Evolutionary conservation across 37 sponge, comb jelly and placozoan species (phyloP).

Genomic region (Hexactinellida sp.): DNA sequence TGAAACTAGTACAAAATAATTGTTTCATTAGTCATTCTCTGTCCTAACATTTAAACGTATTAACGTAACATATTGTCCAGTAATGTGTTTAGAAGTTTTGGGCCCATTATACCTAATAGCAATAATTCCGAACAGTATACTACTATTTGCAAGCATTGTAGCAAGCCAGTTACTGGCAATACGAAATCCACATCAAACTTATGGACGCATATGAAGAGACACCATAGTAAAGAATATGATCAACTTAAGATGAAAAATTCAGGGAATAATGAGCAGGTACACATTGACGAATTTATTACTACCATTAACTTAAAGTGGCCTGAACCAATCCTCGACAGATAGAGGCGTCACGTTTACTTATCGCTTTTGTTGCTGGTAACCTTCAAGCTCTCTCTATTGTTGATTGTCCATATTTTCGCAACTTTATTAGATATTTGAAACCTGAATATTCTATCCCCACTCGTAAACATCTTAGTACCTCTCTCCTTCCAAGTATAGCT

Average conservation of each 20-base stretch:
- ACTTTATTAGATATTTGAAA: background rate
- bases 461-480: constrained; percentile 20
- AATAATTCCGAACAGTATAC: constrained; percentile 5
- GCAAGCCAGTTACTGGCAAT: background rate
- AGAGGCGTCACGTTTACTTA: constrained; percentile 9
- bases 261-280: background rate
- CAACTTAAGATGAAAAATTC: background rate
- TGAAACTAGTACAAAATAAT: no score
- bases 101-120: constrained; percentile 1
- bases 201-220: constrained; percentile 14
- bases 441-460: constrained; percentile 21
- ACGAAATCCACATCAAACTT: background rate
- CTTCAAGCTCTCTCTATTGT: constrained; percentile 18
- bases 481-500: constrained; percentile 8
- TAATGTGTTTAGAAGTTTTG: background rate
- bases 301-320: background rate
- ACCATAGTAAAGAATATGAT: constrained; percentile 7
- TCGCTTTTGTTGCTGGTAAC: constrained; percentile 21
- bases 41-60: no score
- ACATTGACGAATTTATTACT: background rate
- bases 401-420: constrained; percentile 17
- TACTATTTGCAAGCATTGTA: constrained; percentile 1
- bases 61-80: background rate
- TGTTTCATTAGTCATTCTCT: background rate
- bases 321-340: constrained; percentile 12